These are phyloP conservation scores for Papilio helenus DNA, from an alignment of 1,140 invertebrate genomes.

Conservation along the genomic window DNA sequence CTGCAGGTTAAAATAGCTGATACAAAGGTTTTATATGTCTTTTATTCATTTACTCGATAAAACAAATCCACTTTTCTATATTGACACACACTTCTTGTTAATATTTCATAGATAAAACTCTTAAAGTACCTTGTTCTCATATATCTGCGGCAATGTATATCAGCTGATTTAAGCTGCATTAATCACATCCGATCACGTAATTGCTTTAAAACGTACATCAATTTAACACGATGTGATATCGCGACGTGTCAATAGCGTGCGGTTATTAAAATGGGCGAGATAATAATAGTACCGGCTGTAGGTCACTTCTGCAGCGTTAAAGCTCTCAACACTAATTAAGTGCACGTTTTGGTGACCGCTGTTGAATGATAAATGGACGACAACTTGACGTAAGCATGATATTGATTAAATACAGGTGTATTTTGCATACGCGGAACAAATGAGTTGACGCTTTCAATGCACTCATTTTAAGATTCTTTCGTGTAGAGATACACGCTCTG, in stretches of 20 bases:
- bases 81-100: not conserved
- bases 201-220: not conserved
- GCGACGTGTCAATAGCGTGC: not conserved
- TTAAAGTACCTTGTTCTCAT: not conserved
- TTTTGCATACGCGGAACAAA: not conserved
- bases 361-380: slow-evolving; percentile 9
- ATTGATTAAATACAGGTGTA: not conserved
- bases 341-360: not conserved
- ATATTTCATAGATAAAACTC: no score
- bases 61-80: not conserved
- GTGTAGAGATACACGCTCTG: no score
- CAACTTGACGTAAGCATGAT: not conserved
- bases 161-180: not conserved
- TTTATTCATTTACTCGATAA: not conserved
- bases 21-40: not conserved
- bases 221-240: not conserved
- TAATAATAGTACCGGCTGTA: not conserved
- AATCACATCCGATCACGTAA: not conserved
- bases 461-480: no score
- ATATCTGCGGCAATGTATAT: not conserved
- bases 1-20: not conserved
- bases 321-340: slow-evolving; percentile 2
- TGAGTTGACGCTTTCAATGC: not conserved
- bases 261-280: not conserved
- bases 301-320: not conserved